Conservation (phyloP, 2,797 vertebrate species). For the Nothura maculosa region DNA sequence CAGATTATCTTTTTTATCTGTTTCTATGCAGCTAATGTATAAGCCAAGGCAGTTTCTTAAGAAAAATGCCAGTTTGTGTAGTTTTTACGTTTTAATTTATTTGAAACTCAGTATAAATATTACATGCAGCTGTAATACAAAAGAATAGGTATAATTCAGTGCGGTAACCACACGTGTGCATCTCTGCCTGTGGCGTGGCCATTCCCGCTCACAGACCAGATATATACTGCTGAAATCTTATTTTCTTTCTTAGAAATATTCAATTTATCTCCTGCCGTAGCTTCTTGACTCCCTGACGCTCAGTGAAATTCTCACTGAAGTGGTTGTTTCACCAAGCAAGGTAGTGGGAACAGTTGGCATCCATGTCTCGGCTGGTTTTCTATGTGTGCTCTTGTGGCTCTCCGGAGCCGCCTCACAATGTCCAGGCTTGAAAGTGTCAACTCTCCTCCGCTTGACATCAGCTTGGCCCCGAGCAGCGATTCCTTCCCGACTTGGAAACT, state of each 20-base stretch:
- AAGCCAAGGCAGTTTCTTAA: neutral
- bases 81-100: neutral
- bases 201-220: neutral
- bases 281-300: neutral
- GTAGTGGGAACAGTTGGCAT: neutral
- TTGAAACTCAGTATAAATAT: neutral
- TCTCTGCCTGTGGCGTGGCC: neutral
- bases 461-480: neutral
- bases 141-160: neutral
- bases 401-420: neutral
- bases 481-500: rapidly evolving
- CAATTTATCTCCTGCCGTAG: neutral
- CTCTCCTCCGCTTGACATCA: neutral
- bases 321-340: neutral
- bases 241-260: neutral
- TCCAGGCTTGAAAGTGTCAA: neutral
- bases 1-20: neutral
- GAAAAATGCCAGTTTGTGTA: neutral
- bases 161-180: neutral
- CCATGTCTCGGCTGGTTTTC: rapidly evolving
- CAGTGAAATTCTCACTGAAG: neutral
- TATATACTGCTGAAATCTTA: rapidly evolving
- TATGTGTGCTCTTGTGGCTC: neutral
- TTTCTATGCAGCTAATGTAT: neutral
- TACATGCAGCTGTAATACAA: neutral